Conservation (phyloP, 2,113 vertebrate genomes). For the Platichthys stellatus region DNA sequence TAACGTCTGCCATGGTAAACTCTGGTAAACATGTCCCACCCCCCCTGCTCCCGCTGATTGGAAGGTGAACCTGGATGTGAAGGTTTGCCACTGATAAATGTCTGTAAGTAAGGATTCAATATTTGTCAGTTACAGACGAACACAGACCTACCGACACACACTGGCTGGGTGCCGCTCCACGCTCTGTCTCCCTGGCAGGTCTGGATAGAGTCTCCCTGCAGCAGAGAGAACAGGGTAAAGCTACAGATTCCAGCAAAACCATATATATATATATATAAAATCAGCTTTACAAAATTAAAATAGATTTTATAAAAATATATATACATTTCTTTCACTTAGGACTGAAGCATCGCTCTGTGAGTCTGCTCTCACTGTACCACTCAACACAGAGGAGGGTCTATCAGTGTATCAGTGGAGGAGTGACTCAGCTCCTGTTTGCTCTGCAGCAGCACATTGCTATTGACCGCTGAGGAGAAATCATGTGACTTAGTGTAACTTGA, state of each 20-base stretch:
- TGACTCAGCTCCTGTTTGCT: conserved; percentile 53
- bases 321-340: neutral
- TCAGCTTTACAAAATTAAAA: no score
- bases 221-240: conserved; percentile 5
- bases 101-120: no score
- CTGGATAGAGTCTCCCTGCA: conserved; percentile 86
- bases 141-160: conserved; percentile 88
- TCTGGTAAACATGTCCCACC: no score
- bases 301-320: no score
- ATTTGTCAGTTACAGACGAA: neutral
- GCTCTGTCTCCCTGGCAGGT: conserved; percentile 86
- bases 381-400: neutral
- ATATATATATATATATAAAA: no score
- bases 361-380: neutral
- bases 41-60: no score
- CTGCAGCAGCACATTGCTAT: neutral
- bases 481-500: conserved; percentile 55
- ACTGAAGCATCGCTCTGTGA: neutral
- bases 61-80: no score
- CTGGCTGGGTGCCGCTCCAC: conserved; percentile 88
- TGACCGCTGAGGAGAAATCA: conserved; percentile 43
- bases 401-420: conserved; percentile 13
- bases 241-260: no score
- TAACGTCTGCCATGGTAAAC: no score
- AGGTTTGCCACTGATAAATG: no score